Conservation (phyloP, 2,113 vertebrate species). For the Dasyprocta punctata region DNA sequence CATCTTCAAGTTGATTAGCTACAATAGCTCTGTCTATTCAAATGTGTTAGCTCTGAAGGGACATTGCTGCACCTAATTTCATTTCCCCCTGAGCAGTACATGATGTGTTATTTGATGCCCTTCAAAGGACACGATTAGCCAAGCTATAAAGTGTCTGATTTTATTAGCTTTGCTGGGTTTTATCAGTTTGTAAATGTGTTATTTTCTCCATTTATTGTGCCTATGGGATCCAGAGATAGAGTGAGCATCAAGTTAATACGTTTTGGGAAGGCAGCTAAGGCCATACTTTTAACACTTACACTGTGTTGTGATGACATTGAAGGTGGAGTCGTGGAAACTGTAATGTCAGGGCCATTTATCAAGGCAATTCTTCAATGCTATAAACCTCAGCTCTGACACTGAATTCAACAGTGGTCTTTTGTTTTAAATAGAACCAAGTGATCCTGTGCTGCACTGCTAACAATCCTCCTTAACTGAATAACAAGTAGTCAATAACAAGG, state of each 20-base stretch:
- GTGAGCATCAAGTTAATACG: slow-evolving; percentile 88
- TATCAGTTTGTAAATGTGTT: slow-evolving; percentile 91
- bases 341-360: slow-evolving; percentile 90
- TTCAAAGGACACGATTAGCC: slow-evolving; percentile 90
- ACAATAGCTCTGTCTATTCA: slow-evolving; percentile 79
- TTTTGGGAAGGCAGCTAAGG: slow-evolving; percentile 83
- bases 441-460: slow-evolving; percentile 73
- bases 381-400: slow-evolving; percentile 84
- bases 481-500: slow-evolving; percentile 74
- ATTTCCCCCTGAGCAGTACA: slow-evolving; percentile 87
- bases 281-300: slow-evolving; percentile 85
- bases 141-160: slow-evolving; percentile 90
- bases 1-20: slow-evolving; percentile 73
- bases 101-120: slow-evolving; percentile 90
- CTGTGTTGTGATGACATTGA: slow-evolving; percentile 86
- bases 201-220: slow-evolving; percentile 90
- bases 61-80: slow-evolving; percentile 83
- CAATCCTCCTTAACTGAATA: slow-evolving; percentile 70
- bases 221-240: slow-evolving; percentile 88
- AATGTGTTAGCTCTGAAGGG: slow-evolving; percentile 80
- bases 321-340: slow-evolving; percentile 84
- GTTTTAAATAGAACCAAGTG: slow-evolving; percentile 82
- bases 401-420: slow-evolving; percentile 84
- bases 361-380: slow-evolving; percentile 84
- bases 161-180: slow-evolving; percentile 90